phyloP scores from a whole-genome alignment of 2,113 vertebrate species.

The Eurystomus gularis region DNA sequence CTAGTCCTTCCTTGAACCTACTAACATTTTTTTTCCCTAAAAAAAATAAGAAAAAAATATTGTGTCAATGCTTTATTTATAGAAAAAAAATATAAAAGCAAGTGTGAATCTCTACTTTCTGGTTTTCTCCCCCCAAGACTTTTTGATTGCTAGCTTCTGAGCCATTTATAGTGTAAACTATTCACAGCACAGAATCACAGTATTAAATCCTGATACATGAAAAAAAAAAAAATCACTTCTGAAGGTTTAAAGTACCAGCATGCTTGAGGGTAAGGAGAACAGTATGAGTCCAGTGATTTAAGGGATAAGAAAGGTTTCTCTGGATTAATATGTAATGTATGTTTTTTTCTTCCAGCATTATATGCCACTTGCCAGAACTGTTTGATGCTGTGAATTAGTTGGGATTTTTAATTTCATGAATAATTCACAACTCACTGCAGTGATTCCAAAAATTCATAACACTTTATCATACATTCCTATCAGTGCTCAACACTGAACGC shows the following conservation, averaged over 20 bases:
- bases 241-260: neutral
- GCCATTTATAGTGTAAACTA: neutral
- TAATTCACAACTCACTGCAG: constrained; percentile 38
- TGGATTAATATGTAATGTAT: neutral
- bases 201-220: neutral
- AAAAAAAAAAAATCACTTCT: neutral
- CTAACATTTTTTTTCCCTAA: neutral
- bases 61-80: neutral
- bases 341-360: neutral
- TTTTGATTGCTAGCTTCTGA: neutral
- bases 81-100: neutral
- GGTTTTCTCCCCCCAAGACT: neutral
- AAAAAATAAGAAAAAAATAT: neutral
- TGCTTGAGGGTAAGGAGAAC: neutral
- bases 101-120: neutral
- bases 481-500: neutral
- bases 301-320: neutral
- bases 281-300: neutral
- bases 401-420: constrained; percentile 56
- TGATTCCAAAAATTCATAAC: constrained; percentile 36
- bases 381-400: constrained; percentile 36
- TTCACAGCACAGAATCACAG: neutral
- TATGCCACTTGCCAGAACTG: neutral
- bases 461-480: constrained; percentile 15
- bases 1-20: neutral